Percentiles rank a stretch among this genome's conserved stretches.
Evolutionary conservation across 2,888 invertebrate genomes (phyloP).

Genomic region (Palloptera scutellata): DNA sequence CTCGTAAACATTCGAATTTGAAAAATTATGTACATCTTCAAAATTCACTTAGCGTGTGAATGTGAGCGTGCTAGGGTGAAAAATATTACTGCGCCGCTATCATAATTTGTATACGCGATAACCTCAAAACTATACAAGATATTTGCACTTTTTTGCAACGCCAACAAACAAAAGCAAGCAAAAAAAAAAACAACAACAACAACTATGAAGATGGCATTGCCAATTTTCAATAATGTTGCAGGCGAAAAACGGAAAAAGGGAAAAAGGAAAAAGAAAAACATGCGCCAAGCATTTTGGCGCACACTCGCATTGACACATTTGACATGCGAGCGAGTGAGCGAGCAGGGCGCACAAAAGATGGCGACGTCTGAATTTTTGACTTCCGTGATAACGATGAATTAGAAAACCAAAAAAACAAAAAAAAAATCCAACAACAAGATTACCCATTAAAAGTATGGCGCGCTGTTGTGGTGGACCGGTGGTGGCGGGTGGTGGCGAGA

Average conservation of each 20-base stretch:
- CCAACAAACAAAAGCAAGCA: neutral
- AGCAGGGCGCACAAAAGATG: neutral
- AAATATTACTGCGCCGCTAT: slow-evolving; percentile 19
- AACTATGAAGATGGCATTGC: too few species aligned
- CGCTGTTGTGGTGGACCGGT: too few species aligned
- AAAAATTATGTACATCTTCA: slow-evolving; percentile 17
- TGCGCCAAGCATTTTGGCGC: neutral
- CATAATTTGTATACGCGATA: slow-evolving; percentile 28
- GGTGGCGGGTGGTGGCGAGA: too few species aligned
- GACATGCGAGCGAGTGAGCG: neutral
- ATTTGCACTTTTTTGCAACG: slow-evolving; percentile 24
- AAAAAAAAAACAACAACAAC: too few species aligned
- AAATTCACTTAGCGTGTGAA: slow-evolving; percentile 13
- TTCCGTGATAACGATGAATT: neutral
- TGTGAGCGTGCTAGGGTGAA: slow-evolving; percentile 35
- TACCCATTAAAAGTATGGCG: too few species aligned
- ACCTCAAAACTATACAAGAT: slow-evolving; percentile 35
- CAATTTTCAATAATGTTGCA: too few species aligned
- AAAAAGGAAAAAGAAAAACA: neutral
- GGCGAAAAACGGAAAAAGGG: neutral
- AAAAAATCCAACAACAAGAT: too few species aligned
- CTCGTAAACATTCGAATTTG: neutral
- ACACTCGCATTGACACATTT: slow-evolving; percentile 15
- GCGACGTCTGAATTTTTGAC: neutral
- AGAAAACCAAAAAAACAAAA: too few species aligned